phyloP scores from a whole-genome alignment of 2,888 invertebrate genomes.

The Callosobruchus maculatus region DNA sequence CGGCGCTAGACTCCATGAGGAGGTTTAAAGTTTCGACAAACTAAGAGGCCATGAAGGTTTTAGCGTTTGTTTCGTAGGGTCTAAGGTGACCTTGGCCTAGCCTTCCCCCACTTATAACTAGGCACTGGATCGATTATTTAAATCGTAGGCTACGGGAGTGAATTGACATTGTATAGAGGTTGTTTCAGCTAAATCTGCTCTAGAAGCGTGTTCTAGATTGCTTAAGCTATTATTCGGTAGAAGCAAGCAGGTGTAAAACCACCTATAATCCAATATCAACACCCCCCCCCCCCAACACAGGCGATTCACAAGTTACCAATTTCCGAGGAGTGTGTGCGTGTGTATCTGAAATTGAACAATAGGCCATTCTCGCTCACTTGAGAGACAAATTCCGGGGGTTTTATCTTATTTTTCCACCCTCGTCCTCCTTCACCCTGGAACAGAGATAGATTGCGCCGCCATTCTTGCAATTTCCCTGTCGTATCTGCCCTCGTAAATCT shows the following conservation, averaged over 20 bases:
- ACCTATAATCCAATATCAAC: not conserved
- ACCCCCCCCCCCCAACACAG: not conserved
- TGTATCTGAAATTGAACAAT: constrained; percentile 43
- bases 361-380: constrained; percentile 47
- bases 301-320: not conserved
- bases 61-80: too few relatives aligned
- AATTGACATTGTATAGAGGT: too few relatives aligned
- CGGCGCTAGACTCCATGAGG: too few relatives aligned
- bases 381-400: constrained; percentile 50
- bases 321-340: constrained; percentile 11
- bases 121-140: too few relatives aligned
- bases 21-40: too few relatives aligned
- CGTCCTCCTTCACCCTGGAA: constrained; percentile 52
- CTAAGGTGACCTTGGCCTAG: too few relatives aligned
- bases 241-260: not conserved
- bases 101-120: too few relatives aligned
- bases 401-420: constrained; percentile 53
- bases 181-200: too few relatives aligned
- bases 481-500: constrained; percentile 86
- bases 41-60: too few relatives aligned
- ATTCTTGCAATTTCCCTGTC: constrained; percentile 93
- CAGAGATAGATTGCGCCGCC: constrained; percentile 87
- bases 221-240: too few relatives aligned
- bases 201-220: too few relatives aligned
- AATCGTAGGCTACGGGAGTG: too few relatives aligned